phyloP scores from a whole-genome alignment of 2,797 vertebrate species.

The Oryzias dopingdopingensis region DNA sequence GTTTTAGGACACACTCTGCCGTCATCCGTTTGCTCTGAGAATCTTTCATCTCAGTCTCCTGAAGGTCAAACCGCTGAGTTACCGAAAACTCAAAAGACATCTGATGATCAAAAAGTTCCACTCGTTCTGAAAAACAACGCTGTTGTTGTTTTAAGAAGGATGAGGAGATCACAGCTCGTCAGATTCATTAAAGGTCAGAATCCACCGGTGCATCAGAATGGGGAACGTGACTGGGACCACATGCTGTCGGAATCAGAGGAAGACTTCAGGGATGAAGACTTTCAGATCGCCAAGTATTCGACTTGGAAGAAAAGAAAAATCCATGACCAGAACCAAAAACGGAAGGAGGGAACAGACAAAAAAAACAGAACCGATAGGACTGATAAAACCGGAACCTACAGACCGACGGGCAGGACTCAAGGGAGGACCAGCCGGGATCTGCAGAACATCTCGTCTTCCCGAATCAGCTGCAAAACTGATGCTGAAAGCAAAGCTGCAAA shows the following conservation, averaged over 20 bases:
- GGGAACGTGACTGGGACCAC: not conserved
- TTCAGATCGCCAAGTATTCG: not conserved
- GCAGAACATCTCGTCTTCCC: not conserved
- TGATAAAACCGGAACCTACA: not conserved
- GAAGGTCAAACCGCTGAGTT: not conserved
- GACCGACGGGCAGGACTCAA: not conserved
- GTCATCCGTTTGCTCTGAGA: not conserved
- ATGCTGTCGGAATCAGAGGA: not conserved
- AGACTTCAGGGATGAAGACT: not conserved
- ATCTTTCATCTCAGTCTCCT: not conserved
- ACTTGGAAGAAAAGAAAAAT: constrained; percentile 29
- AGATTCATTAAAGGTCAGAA: accelerated
- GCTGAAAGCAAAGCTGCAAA: not conserved
- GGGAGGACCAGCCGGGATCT: accelerated
- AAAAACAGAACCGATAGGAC: too few relatives aligned
- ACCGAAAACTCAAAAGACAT: not conserved
- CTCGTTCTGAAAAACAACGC: not conserved
- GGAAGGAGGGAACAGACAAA: accelerated
- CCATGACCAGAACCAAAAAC: not conserved
- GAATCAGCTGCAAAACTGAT: not conserved
- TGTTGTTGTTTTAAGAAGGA: constrained; percentile 42
- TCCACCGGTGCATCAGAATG: accelerated
- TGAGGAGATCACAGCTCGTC: not conserved
- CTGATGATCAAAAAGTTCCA: accelerated
- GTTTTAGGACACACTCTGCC: constrained; percentile 16